These are phyloP conservation scores for Mythimna impura DNA, from an alignment of 2,888 invertebrate genomes.

Conservation along the genomic window DNA sequence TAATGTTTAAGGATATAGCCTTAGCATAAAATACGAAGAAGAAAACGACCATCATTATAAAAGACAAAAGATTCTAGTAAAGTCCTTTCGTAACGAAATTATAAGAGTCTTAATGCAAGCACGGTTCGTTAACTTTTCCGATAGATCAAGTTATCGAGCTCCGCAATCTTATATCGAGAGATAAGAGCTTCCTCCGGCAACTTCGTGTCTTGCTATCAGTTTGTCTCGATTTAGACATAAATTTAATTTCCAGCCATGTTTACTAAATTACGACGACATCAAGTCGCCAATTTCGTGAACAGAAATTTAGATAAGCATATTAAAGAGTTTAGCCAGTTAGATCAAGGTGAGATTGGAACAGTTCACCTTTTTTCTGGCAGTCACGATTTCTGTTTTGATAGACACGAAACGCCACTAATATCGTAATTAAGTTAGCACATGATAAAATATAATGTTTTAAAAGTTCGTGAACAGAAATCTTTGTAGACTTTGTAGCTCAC, in stretches of 20 bases:
- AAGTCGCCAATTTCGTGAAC: slow-evolving; percentile 77
- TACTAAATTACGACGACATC: slow-evolving; percentile 68
- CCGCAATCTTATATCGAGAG: slow-evolving; percentile 64
- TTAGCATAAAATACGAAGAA: neutral
- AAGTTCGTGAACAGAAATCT: slow-evolving; percentile 37
- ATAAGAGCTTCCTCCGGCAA: slow-evolving; percentile 66
- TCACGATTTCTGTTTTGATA: slow-evolving; percentile 72
- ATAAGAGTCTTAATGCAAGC: slow-evolving; percentile 62
- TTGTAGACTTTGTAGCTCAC: slow-evolving; percentile 20
- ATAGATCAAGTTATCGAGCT: slow-evolving; percentile 66
- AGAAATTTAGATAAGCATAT: slow-evolving; percentile 79
- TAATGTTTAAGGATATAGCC: slow-evolving; percentile 10
- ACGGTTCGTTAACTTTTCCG: slow-evolving; percentile 72
- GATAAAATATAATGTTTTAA: slow-evolving; percentile 53
- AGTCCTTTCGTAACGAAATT: slow-evolving; percentile 55
- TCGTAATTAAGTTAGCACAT: slow-evolving; percentile 60
- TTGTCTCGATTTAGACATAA: slow-evolving; percentile 75
- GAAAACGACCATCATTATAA: slow-evolving; percentile 16
- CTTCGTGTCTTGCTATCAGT: slow-evolving; percentile 73
- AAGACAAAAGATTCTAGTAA: slow-evolving; percentile 37
- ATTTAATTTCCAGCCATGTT: slow-evolving; percentile 74
- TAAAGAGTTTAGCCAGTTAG: slow-evolving; percentile 67
- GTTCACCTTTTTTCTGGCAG: slow-evolving; percentile 68
- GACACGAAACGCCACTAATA: slow-evolving; percentile 58
- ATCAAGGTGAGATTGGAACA: slow-evolving; percentile 76